These are phyloP conservation scores for Rotaria magnacalcarata DNA, from an alignment of 2,888 invertebrate genomes.

Conservation along the genomic window DNA sequence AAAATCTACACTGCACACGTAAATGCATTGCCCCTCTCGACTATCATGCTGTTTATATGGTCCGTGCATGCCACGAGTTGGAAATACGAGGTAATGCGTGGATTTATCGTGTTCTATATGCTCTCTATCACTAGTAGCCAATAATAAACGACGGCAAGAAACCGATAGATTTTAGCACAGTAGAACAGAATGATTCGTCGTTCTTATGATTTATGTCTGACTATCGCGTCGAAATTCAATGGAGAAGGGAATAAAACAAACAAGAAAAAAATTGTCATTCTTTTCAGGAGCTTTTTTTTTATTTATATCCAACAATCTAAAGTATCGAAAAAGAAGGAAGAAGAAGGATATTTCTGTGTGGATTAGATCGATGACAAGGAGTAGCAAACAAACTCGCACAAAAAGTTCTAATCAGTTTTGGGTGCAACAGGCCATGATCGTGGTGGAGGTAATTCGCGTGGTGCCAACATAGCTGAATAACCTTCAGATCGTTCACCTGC, in stretches of 20 bases:
- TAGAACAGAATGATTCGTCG: not conserved
- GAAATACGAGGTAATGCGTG: not conserved
- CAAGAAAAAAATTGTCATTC: not conserved
- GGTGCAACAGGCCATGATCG: not conserved
- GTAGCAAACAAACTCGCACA: not conserved
- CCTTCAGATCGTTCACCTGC: not conserved
- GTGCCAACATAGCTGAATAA: constrained; percentile 9
- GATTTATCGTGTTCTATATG: not conserved
- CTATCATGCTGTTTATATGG: not conserved
- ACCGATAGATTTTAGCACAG: not conserved
- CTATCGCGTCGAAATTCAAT: too few relatives aligned
- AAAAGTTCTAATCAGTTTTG: not conserved
- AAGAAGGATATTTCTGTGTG: not conserved
- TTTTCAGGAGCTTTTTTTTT: not conserved
- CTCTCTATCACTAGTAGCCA: not conserved
- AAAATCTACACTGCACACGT: not conserved
- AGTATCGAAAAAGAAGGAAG: not conserved
- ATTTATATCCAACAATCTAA: constrained; percentile 22
- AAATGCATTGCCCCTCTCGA: not conserved
- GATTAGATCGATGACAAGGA: not conserved
- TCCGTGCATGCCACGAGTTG: not conserved
- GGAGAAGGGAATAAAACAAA: not conserved
- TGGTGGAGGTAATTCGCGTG: constrained; percentile 9
- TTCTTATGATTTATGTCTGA: not conserved
- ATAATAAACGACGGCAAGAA: not conserved